These are phyloP conservation scores for Stegana nigrithorax DNA, from an alignment of 2,888 invertebrate genomes.

Conservation along the genomic window DNA sequence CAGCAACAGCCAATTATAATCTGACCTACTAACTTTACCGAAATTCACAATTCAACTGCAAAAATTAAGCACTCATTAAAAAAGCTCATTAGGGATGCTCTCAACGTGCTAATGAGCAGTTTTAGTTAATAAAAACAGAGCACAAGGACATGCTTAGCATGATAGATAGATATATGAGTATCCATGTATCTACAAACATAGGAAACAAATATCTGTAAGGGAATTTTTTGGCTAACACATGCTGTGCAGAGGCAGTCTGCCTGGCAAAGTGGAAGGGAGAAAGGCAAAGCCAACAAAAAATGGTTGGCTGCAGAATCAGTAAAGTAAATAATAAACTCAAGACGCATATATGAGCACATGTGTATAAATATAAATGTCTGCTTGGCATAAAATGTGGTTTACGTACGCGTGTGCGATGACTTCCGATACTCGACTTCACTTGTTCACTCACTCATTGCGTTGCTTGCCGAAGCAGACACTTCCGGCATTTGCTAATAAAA, in stretches of 20 bases:
- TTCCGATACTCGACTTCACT: not conserved
- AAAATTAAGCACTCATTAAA: slow-evolving; percentile 9
- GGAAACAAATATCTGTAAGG: not conserved
- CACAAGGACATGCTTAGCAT: slow-evolving; percentile 46
- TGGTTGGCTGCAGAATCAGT: no score
- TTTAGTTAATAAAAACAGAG: slow-evolving; percentile 24
- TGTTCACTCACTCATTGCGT: not conserved
- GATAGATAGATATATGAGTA: no score
- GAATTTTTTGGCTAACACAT: not conserved
- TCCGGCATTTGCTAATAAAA: slow-evolving; percentile 40
- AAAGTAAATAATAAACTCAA: slow-evolving; percentile 9
- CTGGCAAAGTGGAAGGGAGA: not conserved
- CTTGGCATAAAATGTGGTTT: slow-evolving; percentile 9
- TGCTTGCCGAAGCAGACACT: slow-evolving; percentile 6
- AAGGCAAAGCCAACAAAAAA: no score
- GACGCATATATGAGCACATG: not conserved
- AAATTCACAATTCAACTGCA: no score
- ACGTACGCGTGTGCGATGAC: not conserved
- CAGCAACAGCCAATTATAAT: no score
- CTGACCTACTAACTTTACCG: no score
- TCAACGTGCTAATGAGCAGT: slow-evolving; percentile 48
- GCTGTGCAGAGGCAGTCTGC: not conserved
- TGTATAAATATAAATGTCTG: slow-evolving; percentile 1
- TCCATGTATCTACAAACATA: slow-evolving; percentile 33
- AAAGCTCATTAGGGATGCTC: slow-evolving; percentile 47